Base-by-base conservation (phyloP, 2,888 invertebrate species). In the Eutolmus rufibarbis region DNA sequence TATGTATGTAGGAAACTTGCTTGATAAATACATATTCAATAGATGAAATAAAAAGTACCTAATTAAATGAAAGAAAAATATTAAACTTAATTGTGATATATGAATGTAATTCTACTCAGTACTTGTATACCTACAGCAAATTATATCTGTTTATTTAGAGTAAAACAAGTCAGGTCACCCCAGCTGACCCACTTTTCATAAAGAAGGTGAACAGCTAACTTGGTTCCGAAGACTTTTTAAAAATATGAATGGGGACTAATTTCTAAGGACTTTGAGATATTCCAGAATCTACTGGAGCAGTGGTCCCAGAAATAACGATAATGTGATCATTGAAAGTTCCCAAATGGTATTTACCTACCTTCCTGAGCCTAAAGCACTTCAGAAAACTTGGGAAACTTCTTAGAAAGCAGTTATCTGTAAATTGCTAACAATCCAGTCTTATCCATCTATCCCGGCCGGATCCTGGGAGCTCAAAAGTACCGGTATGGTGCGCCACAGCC, bases 281-380 rank as follows among this genome's bases (percentile, higher is more conserved):
- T 51, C 7, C 16, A 51, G 2, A n/a, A n/a, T 51, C 5, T 16
- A n/a, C 51, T n/a, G 51, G 16, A 51, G 51, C 51, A 51, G 7
- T n/a, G n/a, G 16, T 51, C 19, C n/a, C n/a, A 7, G 51, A 51
- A 51, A n/a, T n/a, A 51, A 34, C 77, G 77, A 34, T 77, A 78
- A 78, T 78, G 40, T 46, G n/a, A 78, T 78, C 43, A 78, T 46
- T 14, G 78, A 78, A 78, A 78, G 40, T 78, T 78, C 23, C 23
- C 46, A 19, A 19, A 28, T 78, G 43, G 46, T 5, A 78, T 37
- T 43, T 78, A 78, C 78, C 78, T 46, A 46, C 14, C 43, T 16
- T 14, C 14, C 43, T 23, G 46, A 23, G 78, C 19, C 28, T 12
- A 28, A 19, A 12, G 28, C 43, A 78, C 78, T 40, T 78, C 43